Conservation (phyloP, 2,797 vertebrate species). For the Rhinophrynus dorsalis region DNA sequence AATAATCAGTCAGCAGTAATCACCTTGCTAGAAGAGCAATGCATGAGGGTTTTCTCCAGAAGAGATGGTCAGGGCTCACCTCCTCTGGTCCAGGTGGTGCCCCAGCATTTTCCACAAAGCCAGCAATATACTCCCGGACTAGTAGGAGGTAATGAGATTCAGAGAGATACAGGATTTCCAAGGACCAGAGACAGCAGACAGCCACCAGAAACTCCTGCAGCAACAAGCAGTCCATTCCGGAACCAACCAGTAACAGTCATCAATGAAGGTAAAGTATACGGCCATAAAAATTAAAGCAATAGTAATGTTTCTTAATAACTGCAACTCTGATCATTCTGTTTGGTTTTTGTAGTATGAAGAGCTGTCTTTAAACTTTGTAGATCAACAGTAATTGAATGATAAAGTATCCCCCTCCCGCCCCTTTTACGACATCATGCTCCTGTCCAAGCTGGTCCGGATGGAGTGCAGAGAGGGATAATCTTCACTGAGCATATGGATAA, state of each 20-base stretch:
- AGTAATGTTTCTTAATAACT: too few species aligned
- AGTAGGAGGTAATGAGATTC: constrained; percentile 87
- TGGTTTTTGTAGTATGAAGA: too few species aligned
- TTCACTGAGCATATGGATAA: too few species aligned
- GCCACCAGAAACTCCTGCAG: constrained; percentile 63
- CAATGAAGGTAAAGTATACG: constrained; percentile 80
- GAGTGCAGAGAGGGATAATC: too few species aligned
- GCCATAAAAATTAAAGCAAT: too few species aligned
- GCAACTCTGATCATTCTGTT: too few species aligned
- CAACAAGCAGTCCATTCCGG: constrained; percentile 84
- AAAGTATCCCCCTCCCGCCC: too few species aligned
- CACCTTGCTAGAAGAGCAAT: constrained; percentile 88
- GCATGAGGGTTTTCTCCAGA: constrained; percentile 78
- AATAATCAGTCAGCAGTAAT: constrained; percentile 96
- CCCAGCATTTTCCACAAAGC: constrained; percentile 83
- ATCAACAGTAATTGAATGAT: too few species aligned
- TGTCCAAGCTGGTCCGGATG: too few species aligned
- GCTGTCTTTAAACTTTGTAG: too few species aligned
- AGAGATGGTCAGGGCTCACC: constrained; percentile 81
- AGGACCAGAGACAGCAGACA: constrained; percentile 74
- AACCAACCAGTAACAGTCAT: constrained; percentile 85
- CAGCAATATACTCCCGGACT: constrained; percentile 80
- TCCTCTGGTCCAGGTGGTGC: constrained; percentile 94
- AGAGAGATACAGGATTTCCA: constrained; percentile 83
- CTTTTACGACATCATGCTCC: too few species aligned